Percentiles rank a stretch among this genome's conserved stretches.
phyloP scores from a whole-genome alignment of 2,113 vertebrate genomes.

The Leuciscus idus region DNA sequence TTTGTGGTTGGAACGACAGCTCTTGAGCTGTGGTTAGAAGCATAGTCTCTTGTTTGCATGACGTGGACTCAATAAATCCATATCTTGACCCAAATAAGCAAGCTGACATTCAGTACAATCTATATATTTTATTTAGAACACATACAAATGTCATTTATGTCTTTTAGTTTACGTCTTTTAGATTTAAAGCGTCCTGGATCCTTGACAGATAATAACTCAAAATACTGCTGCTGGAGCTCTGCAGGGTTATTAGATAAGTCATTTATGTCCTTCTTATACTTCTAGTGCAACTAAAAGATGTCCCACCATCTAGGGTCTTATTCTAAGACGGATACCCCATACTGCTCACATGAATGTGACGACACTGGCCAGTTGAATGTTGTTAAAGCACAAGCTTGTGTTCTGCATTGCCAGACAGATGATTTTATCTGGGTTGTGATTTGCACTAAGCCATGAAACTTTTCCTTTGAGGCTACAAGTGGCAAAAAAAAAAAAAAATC shows the following conservation, averaged over 20 bases:
- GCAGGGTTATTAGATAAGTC: conserved; percentile 43
- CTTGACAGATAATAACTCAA: conserved; percentile 62
- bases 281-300: conserved; percentile 6
- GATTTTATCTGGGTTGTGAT: conserved; percentile 16
- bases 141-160: too few species aligned
- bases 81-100: too few species aligned
- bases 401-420: background rate
- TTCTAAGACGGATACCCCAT: background rate
- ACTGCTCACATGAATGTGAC: background rate
- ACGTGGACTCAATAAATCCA: too few species aligned
- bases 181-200: background rate
- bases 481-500: background rate
- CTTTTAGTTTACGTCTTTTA: too few species aligned
- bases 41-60: too few species aligned
- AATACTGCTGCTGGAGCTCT: conserved; percentile 37
- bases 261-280: conserved; percentile 18
- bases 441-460: conserved; percentile 11
- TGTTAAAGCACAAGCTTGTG: background rate
- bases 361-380: too few species aligned
- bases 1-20: too few species aligned
- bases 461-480: background rate
- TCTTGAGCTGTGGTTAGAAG: too few species aligned
- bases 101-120: too few species aligned
- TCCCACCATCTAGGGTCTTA: conserved; percentile 27
- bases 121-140: too few species aligned